phyloP scores from a whole-genome alignment of 30 jellyfish, hydroid and myxozoan genomes.

The Catostylus mosaicus region DNA sequence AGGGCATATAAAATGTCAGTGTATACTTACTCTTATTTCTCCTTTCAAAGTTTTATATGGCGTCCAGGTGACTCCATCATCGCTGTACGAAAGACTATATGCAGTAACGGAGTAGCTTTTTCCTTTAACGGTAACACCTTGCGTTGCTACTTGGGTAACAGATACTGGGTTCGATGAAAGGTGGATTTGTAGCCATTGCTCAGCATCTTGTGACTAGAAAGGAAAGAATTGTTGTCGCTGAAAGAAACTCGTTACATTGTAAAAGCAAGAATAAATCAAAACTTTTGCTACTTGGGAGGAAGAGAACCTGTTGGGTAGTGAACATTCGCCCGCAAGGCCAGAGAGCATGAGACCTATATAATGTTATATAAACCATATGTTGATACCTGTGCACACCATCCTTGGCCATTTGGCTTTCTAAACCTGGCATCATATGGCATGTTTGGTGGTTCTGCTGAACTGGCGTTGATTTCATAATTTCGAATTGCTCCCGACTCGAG shows the following conservation, averaged over 20 bases:
- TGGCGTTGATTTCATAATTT: constrained; percentile 73
- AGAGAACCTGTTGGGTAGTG: no score
- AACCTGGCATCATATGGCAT: constrained; percentile 77
- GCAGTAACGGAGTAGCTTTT: constrained; percentile 46
- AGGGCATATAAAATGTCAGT: background rate
- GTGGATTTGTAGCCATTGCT: constrained; percentile 93
- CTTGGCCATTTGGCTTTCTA: constrained; percentile 64
- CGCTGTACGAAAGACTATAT: constrained; percentile 77
- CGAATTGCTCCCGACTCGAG: constrained; percentile 71
- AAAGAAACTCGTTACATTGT: no score
- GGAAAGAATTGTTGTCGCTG: no score
- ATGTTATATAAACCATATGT: no score
- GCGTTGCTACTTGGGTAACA: constrained; percentile 77
- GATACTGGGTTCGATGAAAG: constrained; percentile 45
- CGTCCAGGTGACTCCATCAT: constrained; percentile 82
- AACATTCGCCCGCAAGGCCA: no score
- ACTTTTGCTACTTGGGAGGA: no score
- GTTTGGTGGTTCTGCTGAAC: constrained; percentile 48
- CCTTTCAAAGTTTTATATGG: constrained; percentile 69
- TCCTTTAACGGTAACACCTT: constrained; percentile 57
- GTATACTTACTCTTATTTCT: constrained; percentile 69
- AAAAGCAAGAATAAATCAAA: no score
- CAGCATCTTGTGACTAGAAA: constrained; percentile 56
- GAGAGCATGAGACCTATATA: no score
- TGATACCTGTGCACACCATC: constrained; percentile 89